Evolutionary conservation across 2,113 vertebrate species (phyloP).

Genomic region (Tichodroma muraria): DNA sequence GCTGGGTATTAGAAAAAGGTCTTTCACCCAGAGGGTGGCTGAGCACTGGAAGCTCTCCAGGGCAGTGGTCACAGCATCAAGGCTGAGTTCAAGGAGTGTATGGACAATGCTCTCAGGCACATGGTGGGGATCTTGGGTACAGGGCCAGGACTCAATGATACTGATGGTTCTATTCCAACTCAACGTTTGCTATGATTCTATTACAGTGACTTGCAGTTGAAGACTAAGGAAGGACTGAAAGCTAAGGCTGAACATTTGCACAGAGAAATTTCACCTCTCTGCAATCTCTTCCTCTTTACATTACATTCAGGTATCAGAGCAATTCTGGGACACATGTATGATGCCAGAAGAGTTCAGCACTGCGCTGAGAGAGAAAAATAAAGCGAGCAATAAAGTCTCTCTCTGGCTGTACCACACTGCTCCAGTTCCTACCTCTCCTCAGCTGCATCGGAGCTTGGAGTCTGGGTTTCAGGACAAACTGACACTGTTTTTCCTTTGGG

Average conservation of each 20-base stretch:
- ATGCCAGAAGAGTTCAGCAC: background rate
- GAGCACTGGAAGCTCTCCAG: background rate
- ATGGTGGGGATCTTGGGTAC: background rate
- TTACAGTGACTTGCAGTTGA: background rate
- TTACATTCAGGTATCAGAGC: background rate
- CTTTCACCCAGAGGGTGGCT: background rate
- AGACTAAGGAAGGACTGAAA: background rate
- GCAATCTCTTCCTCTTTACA: background rate
- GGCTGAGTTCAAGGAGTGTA: background rate
- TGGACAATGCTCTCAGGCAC: background rate
- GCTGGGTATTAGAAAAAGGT: background rate
- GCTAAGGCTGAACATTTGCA: background rate
- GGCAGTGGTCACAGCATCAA: background rate
- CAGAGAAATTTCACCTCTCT: background rate
- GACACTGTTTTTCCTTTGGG: slow-evolving; percentile 60
- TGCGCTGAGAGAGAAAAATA: too few species aligned
- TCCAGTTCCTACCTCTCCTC: slow-evolving; percentile 55
- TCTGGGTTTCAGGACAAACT: slow-evolving; percentile 70
- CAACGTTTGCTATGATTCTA: background rate
- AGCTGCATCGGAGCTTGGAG: slow-evolving; percentile 30
- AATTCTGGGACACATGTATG: background rate
- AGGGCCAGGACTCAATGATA: background rate
- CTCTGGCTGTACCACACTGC: background rate
- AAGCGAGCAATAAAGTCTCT: background rate
- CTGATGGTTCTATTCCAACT: background rate